phyloP scores from a whole-genome alignment of 2,797 vertebrate genomes.

The Pseudotriccus pelzelni region DNA sequence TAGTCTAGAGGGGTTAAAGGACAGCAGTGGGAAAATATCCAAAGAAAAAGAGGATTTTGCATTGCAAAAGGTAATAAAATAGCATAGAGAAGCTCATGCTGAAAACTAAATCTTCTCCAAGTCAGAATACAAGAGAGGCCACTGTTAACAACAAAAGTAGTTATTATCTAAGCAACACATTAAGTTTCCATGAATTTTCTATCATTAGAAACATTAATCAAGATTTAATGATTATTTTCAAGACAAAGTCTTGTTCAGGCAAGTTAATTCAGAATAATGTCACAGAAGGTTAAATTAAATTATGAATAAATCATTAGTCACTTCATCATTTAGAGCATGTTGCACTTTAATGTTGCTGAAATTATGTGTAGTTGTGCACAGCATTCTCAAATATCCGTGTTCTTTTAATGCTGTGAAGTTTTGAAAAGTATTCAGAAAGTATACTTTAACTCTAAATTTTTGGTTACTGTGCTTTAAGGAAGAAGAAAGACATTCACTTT shows the following conservation, averaged over 20 bases:
- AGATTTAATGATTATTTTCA: not conserved
- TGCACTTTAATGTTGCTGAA: not conserved
- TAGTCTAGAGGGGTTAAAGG: not conserved
- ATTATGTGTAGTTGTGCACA: not conserved
- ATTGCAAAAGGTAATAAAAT: not conserved
- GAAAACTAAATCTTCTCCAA: not conserved
- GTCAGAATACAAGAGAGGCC: not conserved
- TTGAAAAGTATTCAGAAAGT: not conserved
- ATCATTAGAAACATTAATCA: not conserved
- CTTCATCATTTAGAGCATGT: not conserved
- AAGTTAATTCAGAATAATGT: conserved; percentile 1
- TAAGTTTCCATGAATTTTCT: not conserved
- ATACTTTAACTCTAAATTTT: not conserved
- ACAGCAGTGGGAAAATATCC: not conserved
- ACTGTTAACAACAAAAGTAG: not conserved
- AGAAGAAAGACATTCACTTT: not conserved
- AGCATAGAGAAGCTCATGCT: not conserved
- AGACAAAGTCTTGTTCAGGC: not conserved
- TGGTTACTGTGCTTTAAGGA: not conserved
- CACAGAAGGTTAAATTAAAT: conserved; percentile 2
- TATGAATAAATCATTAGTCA: not conserved
- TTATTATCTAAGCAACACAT: not conserved
- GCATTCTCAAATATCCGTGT: not conserved
- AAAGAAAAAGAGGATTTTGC: not conserved
- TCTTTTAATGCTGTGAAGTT: not conserved